Base-by-base conservation (phyloP, 53 echinoderm and acorn worm species). In the Apostichopus leukothele region DNA sequence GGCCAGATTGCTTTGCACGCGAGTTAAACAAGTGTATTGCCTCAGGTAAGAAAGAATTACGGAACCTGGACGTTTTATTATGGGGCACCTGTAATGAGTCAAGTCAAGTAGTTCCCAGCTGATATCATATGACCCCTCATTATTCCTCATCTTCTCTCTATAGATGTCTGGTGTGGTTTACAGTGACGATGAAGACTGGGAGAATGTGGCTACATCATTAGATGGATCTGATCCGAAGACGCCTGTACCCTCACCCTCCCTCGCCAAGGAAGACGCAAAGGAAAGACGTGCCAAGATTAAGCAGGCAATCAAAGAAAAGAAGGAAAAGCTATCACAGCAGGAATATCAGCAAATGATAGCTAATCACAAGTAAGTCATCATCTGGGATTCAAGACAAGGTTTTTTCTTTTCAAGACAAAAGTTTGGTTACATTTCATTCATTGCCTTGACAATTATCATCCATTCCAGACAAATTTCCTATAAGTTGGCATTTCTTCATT, bases 261-360 rank as follows among this genome's bases (percentile, higher is more conserved):
- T 14, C 21, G 27, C 78, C 6, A 79, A 79, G 78, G 67, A 91
- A 54, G 90, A 74, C 19, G 75, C 94, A 53, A 86, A 91, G 71
- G 90, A 92, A 39, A 83, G 94, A 60, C 93, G 94, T 55, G 90
- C 88, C 50, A 91, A 92, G 55, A 90, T 96, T 14, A 95, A 94
- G 78, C 86, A 96, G 73, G 93, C 93, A 0, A 88, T 98, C 26
- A 90, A 89, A 75, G 89, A 86, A 83, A 98, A 98, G 88, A 92
- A 88, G 12, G 89, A 90, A 55, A 81, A 88, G 21, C 92, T 98
- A n/a, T 91, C 93, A 1, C 89, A 94, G 78, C 90, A 96, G 77
- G 99, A 98, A 63, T 98, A 98, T 74, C 91, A 98, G 59, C 95
- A 98, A 77, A 98, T 98, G 99, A 98, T 98, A n/a, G 94, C 94